phyloP scores from a whole-genome alignment of 2,797 vertebrate genomes.

The Zalophus californianus region DNA sequence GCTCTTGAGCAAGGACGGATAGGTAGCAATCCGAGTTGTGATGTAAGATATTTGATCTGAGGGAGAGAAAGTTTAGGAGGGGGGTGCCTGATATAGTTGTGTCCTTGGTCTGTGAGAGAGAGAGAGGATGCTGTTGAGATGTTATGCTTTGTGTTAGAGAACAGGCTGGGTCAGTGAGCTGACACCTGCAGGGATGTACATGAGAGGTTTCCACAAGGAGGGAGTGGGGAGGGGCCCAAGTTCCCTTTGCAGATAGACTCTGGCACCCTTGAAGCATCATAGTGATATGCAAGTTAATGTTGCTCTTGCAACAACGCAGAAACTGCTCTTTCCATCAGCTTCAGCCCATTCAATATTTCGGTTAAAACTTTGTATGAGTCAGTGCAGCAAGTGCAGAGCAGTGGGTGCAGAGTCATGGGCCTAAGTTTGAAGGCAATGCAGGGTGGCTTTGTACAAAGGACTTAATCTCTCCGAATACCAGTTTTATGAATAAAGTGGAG shows the following conservation, averaged over 20 bases:
- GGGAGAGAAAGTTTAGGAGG: not conserved
- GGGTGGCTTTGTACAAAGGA: not conserved
- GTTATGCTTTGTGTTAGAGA: not conserved
- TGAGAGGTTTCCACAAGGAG: not conserved
- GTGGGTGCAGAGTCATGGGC: not conserved
- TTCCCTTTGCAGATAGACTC: not conserved
- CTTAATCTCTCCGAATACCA: not conserved
- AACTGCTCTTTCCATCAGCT: not conserved
- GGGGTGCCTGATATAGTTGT: not conserved
- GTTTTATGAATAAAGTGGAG: not conserved
- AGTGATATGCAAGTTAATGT: not conserved
- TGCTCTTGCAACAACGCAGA: not conserved
- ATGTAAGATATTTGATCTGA: not conserved
- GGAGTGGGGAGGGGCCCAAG: not conserved
- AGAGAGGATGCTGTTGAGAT: not conserved
- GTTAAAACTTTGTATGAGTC: not conserved
- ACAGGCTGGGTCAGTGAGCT: accelerated
- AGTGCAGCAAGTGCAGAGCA: not conserved
- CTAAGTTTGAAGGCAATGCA: not conserved
- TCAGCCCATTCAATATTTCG: not conserved
- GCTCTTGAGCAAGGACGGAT: not conserved
- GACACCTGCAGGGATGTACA: not conserved
- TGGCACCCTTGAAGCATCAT: not conserved
- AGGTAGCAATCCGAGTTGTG: not conserved
- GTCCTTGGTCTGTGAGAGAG: not conserved